A percentile compares a stretch with the other conserved stretches of the same genome.
phyloP scores from a whole-genome alignment of 2,888 invertebrate species.

The Drosophila bunnanda region DNA sequence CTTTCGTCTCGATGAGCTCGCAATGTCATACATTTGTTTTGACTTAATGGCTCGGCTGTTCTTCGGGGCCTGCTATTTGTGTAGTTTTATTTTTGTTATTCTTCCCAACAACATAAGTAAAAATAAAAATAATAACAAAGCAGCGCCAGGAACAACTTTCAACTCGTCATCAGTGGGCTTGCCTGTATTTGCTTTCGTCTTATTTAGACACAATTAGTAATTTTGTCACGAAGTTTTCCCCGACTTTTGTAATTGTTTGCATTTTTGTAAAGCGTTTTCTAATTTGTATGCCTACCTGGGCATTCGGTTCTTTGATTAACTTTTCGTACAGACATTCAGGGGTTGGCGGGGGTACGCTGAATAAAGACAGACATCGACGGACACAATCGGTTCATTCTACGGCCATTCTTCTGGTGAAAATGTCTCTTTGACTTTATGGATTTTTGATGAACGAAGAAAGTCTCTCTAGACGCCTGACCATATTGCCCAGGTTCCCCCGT shows the following conservation, averaged over 20 bases:
- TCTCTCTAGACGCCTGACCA: slow-evolving; percentile 57
- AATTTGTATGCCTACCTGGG: slow-evolving; percentile 51
- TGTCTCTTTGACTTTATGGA: slow-evolving; percentile 62
- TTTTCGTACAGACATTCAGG: slow-evolving; percentile 51
- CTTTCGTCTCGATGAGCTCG: slow-evolving; percentile 28
- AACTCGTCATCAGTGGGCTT: slow-evolving; percentile 35
- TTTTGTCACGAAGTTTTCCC: slow-evolving; percentile 67
- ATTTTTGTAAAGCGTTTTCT: slow-evolving; percentile 34
- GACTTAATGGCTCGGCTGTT: slow-evolving; percentile 20
- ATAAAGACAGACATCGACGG: background rate
- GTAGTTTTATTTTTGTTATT: slow-evolving; percentile 14
- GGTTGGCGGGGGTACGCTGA: background rate
- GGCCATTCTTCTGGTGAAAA: slow-evolving; percentile 69
- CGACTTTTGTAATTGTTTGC: slow-evolving; percentile 52
- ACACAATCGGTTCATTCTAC: slow-evolving; percentile 52
- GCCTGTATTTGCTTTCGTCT: slow-evolving; percentile 27
- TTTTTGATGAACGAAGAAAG: slow-evolving; percentile 75
- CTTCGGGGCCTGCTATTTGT: slow-evolving; percentile 18
- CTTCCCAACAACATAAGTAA: background rate
- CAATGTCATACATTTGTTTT: slow-evolving; percentile 49
- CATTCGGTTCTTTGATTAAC: slow-evolving; percentile 53
- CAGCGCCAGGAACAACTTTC: slow-evolving; percentile 47
- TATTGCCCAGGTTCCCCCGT: slow-evolving; percentile 46
- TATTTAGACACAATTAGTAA: slow-evolving; percentile 67
- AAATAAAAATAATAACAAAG: slow-evolving; percentile 12